Evolutionary conservation across 2,113 vertebrate genomes (phyloP), one percentile per base, ranked within the genome.

Genomic region (Mesocricetus auratus): DNA sequence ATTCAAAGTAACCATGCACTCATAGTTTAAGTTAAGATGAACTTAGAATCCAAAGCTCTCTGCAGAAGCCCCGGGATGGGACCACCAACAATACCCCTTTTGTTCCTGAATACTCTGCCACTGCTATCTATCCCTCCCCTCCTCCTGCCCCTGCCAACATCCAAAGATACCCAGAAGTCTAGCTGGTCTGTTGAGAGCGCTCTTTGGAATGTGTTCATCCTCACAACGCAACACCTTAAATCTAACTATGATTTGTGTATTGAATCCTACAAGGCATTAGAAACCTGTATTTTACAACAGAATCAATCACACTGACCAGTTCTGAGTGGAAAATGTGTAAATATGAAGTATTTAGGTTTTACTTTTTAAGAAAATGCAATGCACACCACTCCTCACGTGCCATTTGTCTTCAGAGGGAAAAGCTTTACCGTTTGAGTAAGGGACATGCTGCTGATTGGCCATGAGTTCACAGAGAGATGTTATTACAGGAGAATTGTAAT

Each of bases 141-240:
- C 45, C 86, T 93, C 62, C 83, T 94, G 62, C 66, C 94, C 62
- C 83, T 94, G 62, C 66, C 42, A 24, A 0, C 19, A 89, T 22
- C 92, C 5, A 90, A 89, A 85, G 94, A 96, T n/a, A 62, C 16
- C 95, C 29, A 13, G 93, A 47, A 69, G 91, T 12, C 50, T 88
- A 15, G 17, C 29, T 5, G 12, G 29, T 53, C 81, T 97, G 95
- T 89, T 93, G 92, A 96, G 94, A 95, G 15, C n/a, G 5, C 86
- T 33, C 9, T 68, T 22, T 91, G 82, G 96, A 86, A 95, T 96
- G 7, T 92, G 93, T 89, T 97, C 97, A 93, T 33, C 95, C 94
- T 95, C 97, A 94, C 92, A 95, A 97, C 89, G 7, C 93, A 95
- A 98, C 98, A 98, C 98, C 98, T 98, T 98, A 98, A 96, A 82